Evolutionary conservation across 1,140 invertebrate genomes (phyloP).

Genomic region (Micrasema longulum): DNA sequence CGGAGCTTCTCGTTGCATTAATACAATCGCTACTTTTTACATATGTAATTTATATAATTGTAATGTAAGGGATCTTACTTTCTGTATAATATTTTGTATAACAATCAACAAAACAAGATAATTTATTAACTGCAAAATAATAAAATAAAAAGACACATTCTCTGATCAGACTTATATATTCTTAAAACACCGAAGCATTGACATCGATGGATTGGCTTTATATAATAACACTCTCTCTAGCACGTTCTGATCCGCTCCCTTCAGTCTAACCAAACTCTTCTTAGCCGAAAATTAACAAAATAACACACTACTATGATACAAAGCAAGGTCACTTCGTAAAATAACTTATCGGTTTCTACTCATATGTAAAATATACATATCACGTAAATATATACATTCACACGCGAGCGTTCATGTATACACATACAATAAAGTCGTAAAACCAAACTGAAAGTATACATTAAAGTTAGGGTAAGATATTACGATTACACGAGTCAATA

Average conservation of each 20-base stretch:
- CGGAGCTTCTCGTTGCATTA: conserved; percentile 34
- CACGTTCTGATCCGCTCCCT: not conserved
- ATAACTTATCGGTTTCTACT: conserved; percentile 52
- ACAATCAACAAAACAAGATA: conserved; percentile 46
- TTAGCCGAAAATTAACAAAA: conserved; percentile 48
- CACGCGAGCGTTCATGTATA: conserved; percentile 23
- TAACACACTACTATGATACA: conserved; percentile 54
- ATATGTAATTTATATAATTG: conserved; percentile 40
- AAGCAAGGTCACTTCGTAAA: conserved; percentile 55
- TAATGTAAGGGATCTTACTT: conserved; percentile 39
- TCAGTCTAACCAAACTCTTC: conserved; percentile 38
- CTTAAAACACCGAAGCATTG: conserved; percentile 49
- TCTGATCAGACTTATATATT: conserved; percentile 53
- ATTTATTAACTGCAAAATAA: conserved; percentile 43
- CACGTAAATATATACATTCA: conserved; percentile 19
- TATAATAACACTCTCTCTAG: conserved; percentile 9
- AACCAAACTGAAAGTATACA: conserved; percentile 32
- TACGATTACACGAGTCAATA: conserved; percentile 46
- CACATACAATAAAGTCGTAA: conserved; percentile 35
- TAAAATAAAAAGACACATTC: conserved; percentile 48
- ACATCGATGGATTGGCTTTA: conserved; percentile 35
- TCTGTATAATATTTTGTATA: conserved; percentile 42
- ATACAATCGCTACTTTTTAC: conserved; percentile 46
- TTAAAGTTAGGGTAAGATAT: conserved; percentile 42
- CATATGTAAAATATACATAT: conserved; percentile 49